Evolutionary conservation across 2,888 invertebrate species (phyloP), one percentile per base, ranked within the genome.

Genomic region (Empis stercorea): DNA sequence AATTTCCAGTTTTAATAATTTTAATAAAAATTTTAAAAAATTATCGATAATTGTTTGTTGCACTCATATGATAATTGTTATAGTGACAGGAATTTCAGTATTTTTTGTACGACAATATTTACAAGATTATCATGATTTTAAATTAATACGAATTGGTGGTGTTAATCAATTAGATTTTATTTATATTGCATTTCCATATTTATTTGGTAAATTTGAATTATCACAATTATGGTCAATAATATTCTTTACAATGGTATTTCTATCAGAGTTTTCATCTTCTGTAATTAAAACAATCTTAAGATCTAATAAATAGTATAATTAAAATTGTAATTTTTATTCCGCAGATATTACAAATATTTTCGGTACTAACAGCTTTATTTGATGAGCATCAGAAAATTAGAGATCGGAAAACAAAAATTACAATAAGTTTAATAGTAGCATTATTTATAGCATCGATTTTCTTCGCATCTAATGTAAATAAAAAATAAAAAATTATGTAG

Each of bases 1-100:
- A 60, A 80, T 87, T 78, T 84, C 87, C 44, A 88, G 88, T 62
- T 87, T 83, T 63, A 88, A 87, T 64, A 74, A 75, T 54, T 86
- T 86, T 59, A 73, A 78, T 55, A 84, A 82, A 58, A 80, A 81
- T 57, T 82, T 79, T 57, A 74, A 80, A 43, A 59, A 59, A 9
- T 48, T 60, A 20, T 59, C 59, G 10, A 48, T 60, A 41, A 64
- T 63, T 64, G 63, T 63, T 43, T 58, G 62, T 27, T 34, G 59
- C 0, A 64, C 62, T 10, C 62, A 64, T 43, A 51, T 64, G 6
- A 46, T 59, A 2, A 52, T 66, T 47, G 57, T 60, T 0, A 27
- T 62, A n/a, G 57, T 64, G 55, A 61, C 63, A 17, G 53, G 56
- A 4, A 46, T 63, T 3, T 58, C 59, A 49, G 61, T 63, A 32